Conservation (phyloP, 30 jellyfish, hydroid and myxozoan genomes). For the Hydra vulgaris region DNA sequence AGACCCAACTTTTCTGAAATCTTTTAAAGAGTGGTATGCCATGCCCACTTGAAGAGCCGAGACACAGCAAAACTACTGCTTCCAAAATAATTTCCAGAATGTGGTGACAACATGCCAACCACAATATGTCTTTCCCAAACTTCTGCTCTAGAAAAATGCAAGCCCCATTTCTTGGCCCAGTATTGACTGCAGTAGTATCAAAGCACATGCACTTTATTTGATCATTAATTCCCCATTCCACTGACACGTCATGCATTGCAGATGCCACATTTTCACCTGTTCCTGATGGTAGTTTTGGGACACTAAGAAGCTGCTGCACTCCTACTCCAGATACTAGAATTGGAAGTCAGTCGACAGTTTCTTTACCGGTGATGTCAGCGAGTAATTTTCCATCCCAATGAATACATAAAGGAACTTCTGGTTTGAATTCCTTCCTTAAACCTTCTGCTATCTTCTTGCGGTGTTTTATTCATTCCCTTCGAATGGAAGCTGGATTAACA, state of each 20-base stretch:
- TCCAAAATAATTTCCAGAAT: constrained; percentile 4
- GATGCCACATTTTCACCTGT: constrained; percentile 22
- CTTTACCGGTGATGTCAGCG: background rate
- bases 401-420: background rate
- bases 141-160: constrained; percentile 1
- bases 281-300: constrained; percentile 2
- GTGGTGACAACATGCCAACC: constrained; percentile 17
- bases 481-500: background rate
- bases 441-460: background rate
- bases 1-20: constrained; percentile 1
- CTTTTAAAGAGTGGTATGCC: constrained; percentile 4
- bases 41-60: background rate
- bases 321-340: background rate
- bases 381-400: background rate
- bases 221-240: constrained; percentile 5
- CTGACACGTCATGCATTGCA: constrained; percentile 7
- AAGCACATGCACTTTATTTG: background rate
- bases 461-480: background rate
- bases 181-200: constrained; percentile 31
- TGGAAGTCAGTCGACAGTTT: no score
- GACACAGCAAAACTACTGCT: background rate
- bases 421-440: background rate
- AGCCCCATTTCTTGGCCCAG: constrained; percentile 18
- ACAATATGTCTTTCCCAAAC: background rate
- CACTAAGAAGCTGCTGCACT: constrained; percentile 2